Evolutionary conservation across 2,797 vertebrate genomes (phyloP).

Genomic region (Platyrinchus mystaceus): DNA sequence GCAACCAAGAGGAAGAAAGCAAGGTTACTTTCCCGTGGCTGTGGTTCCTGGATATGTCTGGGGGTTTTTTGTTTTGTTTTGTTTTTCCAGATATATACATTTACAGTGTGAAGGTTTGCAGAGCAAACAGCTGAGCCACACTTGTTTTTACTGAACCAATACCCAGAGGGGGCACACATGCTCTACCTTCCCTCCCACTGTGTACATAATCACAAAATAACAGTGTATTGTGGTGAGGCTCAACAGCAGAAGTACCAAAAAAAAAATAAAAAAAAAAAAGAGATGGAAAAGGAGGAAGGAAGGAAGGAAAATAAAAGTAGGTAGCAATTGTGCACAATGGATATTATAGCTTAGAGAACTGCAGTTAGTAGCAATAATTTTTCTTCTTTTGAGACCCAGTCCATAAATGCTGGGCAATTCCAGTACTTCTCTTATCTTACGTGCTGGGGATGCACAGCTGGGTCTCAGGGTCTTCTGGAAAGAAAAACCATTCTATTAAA

Average conservation of each 20-base stretch:
- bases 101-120: background rate
- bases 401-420: background rate
- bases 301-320: background rate
- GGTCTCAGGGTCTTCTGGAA: background rate
- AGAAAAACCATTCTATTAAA: background rate
- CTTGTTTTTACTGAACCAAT: background rate
- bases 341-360: background rate
- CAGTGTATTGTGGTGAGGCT: background rate
- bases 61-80: rapidly evolving
- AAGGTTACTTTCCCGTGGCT: background rate
- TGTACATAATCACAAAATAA: background rate
- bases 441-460: background rate
- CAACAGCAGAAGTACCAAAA: background rate
- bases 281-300: background rate
- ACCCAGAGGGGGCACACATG: slow-evolving; percentile 1
- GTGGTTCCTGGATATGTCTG: background rate
- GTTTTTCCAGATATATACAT: background rate
- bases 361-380: background rate
- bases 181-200: background rate
- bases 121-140: background rate
- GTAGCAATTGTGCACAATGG: background rate
- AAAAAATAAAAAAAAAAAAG: background rate
- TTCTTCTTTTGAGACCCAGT: background rate
- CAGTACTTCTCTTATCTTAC: background rate
- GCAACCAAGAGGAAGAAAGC: background rate